A percentile compares a stretch with the other conserved stretches of the same genome.
These are phyloP conservation scores for Helarctos malayanus DNA, from an alignment of 2,797 vertebrate species.

Conservation along the genomic window DNA sequence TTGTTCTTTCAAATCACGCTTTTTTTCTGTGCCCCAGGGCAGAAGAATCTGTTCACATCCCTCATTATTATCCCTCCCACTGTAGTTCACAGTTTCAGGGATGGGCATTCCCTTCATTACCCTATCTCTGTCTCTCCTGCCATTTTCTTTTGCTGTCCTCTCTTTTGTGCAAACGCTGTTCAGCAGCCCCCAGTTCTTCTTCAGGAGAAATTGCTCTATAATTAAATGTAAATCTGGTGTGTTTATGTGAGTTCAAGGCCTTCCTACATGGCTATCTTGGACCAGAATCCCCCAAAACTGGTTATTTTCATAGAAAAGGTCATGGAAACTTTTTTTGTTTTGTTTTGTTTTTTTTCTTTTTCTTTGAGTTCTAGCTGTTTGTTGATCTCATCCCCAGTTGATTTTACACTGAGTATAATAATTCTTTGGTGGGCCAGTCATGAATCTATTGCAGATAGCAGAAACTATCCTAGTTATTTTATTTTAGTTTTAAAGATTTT, in stretches of 20 bases:
- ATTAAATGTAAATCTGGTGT: background rate
- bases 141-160: background rate
- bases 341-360: background rate
- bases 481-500: background rate
- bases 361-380: background rate
- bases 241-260: background rate
- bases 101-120: background rate
- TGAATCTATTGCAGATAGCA: background rate
- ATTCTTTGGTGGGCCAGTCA: background rate
- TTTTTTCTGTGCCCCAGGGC: background rate
- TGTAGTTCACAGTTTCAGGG: background rate
- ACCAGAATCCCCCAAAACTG: background rate
- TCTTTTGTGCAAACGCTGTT: background rate
- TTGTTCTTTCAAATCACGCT: background rate
- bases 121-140: background rate
- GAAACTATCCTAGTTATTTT: background rate
- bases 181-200: background rate
- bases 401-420: background rate
- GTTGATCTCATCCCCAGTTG: background rate
- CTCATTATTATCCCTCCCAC: background rate
- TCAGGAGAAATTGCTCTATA: background rate
- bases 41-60: background rate
- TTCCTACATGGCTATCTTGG: background rate
- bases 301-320: constrained; percentile 20
- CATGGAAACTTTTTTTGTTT: background rate